Evolutionary conservation across 2,797 vertebrate species (phyloP).

Genomic region (Danio albolineatus): DNA sequence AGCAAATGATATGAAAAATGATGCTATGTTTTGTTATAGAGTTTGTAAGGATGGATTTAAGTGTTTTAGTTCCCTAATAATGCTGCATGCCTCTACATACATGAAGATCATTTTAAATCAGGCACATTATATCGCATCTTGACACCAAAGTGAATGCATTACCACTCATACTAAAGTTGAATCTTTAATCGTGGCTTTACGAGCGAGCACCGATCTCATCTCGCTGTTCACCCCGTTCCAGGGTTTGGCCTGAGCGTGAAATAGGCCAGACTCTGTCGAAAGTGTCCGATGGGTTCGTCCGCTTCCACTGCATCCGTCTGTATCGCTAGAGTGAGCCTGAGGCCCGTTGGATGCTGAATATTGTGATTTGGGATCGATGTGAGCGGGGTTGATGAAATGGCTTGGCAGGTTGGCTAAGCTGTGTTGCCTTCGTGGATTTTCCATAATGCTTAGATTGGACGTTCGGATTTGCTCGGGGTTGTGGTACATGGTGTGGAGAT

Average conservation of each 20-base stretch:
- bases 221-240: constrained; percentile 88
- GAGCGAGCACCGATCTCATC: constrained; percentile 82
- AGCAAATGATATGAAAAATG: too few relatives aligned
- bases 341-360: constrained; percentile 68
- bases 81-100: too few relatives aligned
- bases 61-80: too few relatives aligned
- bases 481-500: constrained; percentile 75
- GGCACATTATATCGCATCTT: too few relatives aligned
- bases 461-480: constrained; percentile 72
- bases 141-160: neutral
- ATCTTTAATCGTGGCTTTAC: constrained; percentile 83
- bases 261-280: constrained; percentile 77
- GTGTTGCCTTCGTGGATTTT: constrained; percentile 69
- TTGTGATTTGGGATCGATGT: constrained; percentile 68
- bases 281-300: constrained; percentile 78
- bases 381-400: constrained; percentile 76
- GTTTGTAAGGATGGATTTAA: too few relatives aligned
- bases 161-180: constrained; percentile 86
- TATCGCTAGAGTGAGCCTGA: constrained; percentile 66
- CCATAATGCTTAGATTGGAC: constrained; percentile 71
- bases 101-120: too few relatives aligned
- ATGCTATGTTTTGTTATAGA: too few relatives aligned
- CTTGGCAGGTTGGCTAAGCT: constrained; percentile 78
- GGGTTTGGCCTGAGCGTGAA: constrained; percentile 76
- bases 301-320: constrained; percentile 71